Base-by-base conservation (phyloP, 1,140 invertebrate genomes). In the Lepidurus apus region DNA sequence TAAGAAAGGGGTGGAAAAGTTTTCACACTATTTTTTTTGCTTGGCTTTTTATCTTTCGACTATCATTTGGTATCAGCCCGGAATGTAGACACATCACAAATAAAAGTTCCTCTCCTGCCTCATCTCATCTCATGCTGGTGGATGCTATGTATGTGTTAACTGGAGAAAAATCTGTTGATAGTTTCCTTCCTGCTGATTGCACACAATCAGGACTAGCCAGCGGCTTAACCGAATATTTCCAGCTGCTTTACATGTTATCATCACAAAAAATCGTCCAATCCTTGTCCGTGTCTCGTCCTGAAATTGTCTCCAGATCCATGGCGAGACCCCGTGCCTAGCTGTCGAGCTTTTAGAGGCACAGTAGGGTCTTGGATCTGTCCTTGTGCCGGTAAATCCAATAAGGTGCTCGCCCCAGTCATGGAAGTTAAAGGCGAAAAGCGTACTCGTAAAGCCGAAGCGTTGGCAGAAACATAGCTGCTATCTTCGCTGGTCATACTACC, bases 401-500 rank as follows among this genome's bases (percentile, higher is more conserved):
- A 80, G 4, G 87, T 89, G 79, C 88, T 85, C 44, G 42, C 77
- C 45, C 73, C 75, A 21, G 75, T 45, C 42, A 74, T 74, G 42
- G 79, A 42, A 73, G 79, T 73, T 24, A 92, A 89, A 0, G 93
- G 93, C 53, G 93, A 94, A 85, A 95, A 95, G 1, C 93, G 87
- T 2, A 95, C 93, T 7, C 93, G 86, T 47, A 90, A 89, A 7
- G 86, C 85, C 8, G 86, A 87, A 81, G 93, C 93, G 81, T 93
- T 90, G 2, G 93, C 93, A 1, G 93, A 95, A 47, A 93, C 89
- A 83, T 94, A 94, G 44, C 92, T 93, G 81, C 91, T 93, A 81
- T 95, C 93, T 76, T 94, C 93, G 81, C 92, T 93, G 0, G 92
- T 92, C 17, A 93, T 82, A 81, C 92, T 93, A 81, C 95, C 93